Percentiles rank a stretch among this genome's conserved stretches.
phyloP scores from a whole-genome alignment of 2,797 vertebrate genomes.

The Pangasius mekongensis region DNA sequence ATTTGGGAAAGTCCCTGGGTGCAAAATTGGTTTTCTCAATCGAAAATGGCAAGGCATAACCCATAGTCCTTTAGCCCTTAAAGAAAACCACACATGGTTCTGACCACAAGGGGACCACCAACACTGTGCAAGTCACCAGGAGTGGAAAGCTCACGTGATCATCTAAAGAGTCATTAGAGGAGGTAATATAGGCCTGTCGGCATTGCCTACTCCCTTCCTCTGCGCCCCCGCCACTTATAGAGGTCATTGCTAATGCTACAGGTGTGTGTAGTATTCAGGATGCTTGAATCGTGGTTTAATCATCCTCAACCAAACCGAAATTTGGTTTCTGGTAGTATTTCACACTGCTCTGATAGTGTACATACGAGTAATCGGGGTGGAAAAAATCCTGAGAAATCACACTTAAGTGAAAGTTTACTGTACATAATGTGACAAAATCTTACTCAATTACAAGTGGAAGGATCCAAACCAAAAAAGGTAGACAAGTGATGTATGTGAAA shows the following conservation, averaged over 20 bases:
- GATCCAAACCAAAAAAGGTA: neutral
- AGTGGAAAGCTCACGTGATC: constrained; percentile 48
- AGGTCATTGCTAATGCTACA: constrained; percentile 25
- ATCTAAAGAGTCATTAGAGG: constrained; percentile 46
- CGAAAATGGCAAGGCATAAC: constrained; percentile 48
- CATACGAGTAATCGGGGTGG: neutral
- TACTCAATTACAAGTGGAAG: neutral
- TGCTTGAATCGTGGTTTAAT: neutral
- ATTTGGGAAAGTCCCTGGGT: constrained; percentile 60
- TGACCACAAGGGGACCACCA: constrained; percentile 57
- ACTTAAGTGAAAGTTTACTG: neutral
- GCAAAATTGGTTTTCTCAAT: constrained; percentile 50
- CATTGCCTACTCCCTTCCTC: constrained; percentile 40
- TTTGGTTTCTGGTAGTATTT: neutral
- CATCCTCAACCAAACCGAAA: neutral
- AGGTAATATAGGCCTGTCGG: constrained; percentile 45
- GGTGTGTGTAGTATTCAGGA: constrained; percentile 19
- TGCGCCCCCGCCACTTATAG: neutral
- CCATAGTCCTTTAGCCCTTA: constrained; percentile 38
- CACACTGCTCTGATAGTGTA: neutral
- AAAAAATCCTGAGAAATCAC: neutral
- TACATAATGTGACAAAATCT: neutral
- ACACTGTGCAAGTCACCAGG: constrained; percentile 50
- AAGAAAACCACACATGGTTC: constrained; percentile 49
- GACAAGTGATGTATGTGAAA: neutral